Base-by-base conservation (phyloP, 2,113 vertebrate genomes). In the Platysternon megacephalum region DNA sequence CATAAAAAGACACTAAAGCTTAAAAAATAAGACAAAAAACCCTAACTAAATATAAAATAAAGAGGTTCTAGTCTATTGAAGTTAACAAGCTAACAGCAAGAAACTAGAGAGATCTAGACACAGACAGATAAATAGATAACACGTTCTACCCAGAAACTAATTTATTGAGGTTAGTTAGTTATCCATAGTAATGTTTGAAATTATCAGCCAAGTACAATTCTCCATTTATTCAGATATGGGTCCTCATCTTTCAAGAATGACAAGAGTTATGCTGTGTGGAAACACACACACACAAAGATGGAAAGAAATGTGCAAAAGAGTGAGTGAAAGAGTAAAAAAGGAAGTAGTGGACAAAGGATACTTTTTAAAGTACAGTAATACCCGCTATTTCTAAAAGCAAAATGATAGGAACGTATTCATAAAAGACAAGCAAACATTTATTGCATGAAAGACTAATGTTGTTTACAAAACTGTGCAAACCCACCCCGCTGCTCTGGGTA, bases 171-270 rank as follows among this genome's bases (percentile, higher is more conserved):
- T 85, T 82, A 76, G 35, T 48, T 90, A 91, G 74, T 61, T 56
- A 72, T 79, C 46, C 68, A 42, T 53, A 92, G 52, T 61, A 89
- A 86, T 86, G 83, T 78, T 83, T 82, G 86, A 79, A 89, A 89
- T 94, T 82, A 90, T 72, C n/a, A 89, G 79, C 21, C 83, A 79
- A 61, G 55, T 80, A 78, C 55, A 86, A 79, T 42, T 90, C 72
- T 76, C 79, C 74, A 53, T 61, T 84, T 53, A 83, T 87, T 87
- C 79, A 93, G 88, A 87, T 84, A 78, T 48, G 88, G 82, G 79
- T 65, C 61, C 42, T 87, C 51, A 86, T 90, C 90, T 90, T 90
- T 79, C 65, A 87, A 86, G 84, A 84, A 83, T 90, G 61, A 76
- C 58, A 87, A 89, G 21, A 85, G 76, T 82, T 93, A 87, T 83